Percentiles rank a stretch among this genome's conserved stretches.
Evolutionary conservation across 2,888 invertebrate species (phyloP).

Genomic region (Eupithecia inturbata): DNA sequence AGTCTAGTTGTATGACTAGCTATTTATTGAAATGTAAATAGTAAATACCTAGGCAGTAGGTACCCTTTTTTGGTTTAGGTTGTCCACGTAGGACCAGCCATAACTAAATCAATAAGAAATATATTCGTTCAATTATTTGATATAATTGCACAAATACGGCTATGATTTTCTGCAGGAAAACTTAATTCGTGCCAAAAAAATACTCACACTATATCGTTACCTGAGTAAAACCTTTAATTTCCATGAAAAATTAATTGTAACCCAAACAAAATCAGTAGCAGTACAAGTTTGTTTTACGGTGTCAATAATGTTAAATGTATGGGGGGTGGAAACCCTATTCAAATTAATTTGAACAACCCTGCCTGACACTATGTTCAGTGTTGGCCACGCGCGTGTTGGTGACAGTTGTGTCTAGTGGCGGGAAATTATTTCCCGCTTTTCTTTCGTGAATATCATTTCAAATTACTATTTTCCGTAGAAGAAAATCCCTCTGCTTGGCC

Average conservation of each 20-base stretch:
- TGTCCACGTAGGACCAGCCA: background rate
- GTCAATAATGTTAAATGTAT: slow-evolving; percentile 22
- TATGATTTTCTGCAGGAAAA: background rate
- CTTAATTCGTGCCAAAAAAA: background rate
- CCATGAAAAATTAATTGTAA: background rate
- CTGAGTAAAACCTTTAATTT: background rate
- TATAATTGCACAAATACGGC: background rate
- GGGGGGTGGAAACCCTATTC: slow-evolving; percentile 45
- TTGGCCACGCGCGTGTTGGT: slow-evolving; percentile 59
- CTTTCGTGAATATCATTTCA: slow-evolving; percentile 26
- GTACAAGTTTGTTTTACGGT: background rate
- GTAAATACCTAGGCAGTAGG: background rate
- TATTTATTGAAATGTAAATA: background rate
- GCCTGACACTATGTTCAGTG: slow-evolving; percentile 65
- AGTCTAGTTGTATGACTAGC: background rate
- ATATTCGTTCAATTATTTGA: background rate
- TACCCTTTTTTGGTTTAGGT: too few species aligned
- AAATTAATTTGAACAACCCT: slow-evolving; percentile 50
- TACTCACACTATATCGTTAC: background rate
- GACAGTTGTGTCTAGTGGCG: slow-evolving; percentile 59
- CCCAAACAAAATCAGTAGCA: too few species aligned
- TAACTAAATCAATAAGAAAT: background rate
- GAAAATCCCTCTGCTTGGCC: background rate
- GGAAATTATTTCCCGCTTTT: slow-evolving; percentile 62
- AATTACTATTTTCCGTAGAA: background rate